Percentiles rank a stretch among this genome's conserved stretches.
Conservation (phyloP, 2,888 invertebrate genomes). For the Eristalis tenax region DNA sequence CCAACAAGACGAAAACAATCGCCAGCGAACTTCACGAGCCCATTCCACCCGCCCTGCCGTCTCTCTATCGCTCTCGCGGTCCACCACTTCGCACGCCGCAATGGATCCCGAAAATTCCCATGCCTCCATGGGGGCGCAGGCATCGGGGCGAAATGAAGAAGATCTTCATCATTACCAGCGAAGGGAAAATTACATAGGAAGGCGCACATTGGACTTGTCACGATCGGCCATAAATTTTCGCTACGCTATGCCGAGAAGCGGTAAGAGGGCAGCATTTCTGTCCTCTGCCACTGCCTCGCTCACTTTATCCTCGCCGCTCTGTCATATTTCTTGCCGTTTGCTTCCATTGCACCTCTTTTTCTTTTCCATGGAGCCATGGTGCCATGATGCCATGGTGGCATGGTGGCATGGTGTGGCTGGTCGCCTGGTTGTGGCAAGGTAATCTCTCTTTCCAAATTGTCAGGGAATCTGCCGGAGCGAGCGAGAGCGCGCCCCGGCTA, state of each 20-base stretch:
- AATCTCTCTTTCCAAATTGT: constrained; percentile 68
- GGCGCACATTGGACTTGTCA: constrained; percentile 74
- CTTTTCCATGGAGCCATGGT: not conserved
- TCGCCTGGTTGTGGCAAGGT: constrained; percentile 47
- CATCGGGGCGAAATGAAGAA: constrained; percentile 54
- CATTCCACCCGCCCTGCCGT: constrained; percentile 2
- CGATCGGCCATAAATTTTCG: constrained; percentile 74
- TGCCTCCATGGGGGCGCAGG: constrained; percentile 59
- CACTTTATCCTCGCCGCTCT: not conserved
- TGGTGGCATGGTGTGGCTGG: not conserved
- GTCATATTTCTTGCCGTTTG: constrained; percentile 20
- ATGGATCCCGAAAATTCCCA: constrained; percentile 67
- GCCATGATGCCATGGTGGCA: not conserved
- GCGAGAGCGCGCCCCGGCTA: constrained; percentile 27
- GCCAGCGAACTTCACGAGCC: not conserved
- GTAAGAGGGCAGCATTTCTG: constrained; percentile 44
- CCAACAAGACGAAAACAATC: not conserved
- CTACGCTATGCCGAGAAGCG: constrained; percentile 55
- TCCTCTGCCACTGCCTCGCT: not conserved
- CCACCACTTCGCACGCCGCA: constrained; percentile 21
- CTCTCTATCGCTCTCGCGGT: no score
- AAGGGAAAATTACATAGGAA: constrained; percentile 74
- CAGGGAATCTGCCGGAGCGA: constrained; percentile 39
- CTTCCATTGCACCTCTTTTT: not conserved
- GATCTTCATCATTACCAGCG: constrained; percentile 71